phyloP scores from a whole-genome alignment of 2,113 vertebrate genomes.

The Lonchura striata region DNA sequence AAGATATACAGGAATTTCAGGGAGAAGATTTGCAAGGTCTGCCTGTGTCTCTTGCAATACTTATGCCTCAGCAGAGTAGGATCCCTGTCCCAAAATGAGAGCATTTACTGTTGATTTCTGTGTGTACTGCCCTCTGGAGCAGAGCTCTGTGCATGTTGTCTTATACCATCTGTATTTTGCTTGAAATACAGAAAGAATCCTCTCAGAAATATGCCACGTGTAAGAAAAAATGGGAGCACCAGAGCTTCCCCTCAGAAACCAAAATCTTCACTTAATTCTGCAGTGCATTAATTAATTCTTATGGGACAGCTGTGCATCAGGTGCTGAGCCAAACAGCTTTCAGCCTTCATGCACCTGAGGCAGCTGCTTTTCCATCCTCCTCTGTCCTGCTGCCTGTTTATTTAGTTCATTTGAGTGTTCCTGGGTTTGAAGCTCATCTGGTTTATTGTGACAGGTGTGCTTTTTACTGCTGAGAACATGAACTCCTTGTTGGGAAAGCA shows the following conservation, averaged over 20 bases:
- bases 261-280: neutral
- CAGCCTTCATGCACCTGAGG: constrained; percentile 1
- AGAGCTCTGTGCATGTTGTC: neutral
- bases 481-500: neutral
- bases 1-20: neutral
- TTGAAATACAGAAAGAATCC: neutral
- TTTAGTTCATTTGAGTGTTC: neutral
- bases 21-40: neutral
- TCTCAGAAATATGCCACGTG: neutral
- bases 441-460: constrained; percentile 12
- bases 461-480: neutral
- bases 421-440: neutral
- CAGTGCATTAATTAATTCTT: neutral
- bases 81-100: neutral
- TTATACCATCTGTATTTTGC: neutral
- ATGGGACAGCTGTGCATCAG: neutral
- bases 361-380: neutral
- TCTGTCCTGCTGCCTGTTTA: neutral
- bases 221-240: neutral
- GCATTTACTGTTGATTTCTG: neutral
- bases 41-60: neutral
- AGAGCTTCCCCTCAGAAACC: neutral
- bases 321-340: constrained; percentile 44
- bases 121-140: neutral
- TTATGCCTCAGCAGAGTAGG: neutral